These are phyloP conservation scores for Diglossa brunneiventris DNA, from an alignment of 2,113 vertebrate genomes.

Conservation along the genomic window DNA sequence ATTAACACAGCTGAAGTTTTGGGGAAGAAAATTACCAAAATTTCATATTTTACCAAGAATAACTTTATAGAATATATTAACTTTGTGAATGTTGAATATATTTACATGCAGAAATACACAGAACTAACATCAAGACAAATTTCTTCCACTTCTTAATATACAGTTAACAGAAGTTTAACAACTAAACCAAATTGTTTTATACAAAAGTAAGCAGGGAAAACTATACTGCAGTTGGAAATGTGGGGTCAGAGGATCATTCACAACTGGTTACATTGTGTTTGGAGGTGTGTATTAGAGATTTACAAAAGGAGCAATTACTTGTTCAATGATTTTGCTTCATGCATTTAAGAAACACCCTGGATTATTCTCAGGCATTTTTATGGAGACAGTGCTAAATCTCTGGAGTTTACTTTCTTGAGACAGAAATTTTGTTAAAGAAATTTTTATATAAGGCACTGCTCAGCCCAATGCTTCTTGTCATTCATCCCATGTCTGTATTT, in stretches of 20 bases:
- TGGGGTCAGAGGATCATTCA: background rate
- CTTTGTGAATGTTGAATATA: background rate
- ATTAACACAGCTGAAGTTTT: background rate
- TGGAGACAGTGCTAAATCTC: background rate
- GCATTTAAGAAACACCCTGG: background rate
- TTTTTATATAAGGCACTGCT: background rate
- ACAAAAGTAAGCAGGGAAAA: background rate
- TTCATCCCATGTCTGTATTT: background rate
- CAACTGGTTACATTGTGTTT: background rate
- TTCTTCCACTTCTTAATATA: background rate
- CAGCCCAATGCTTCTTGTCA: background rate
- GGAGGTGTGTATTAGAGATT: background rate
- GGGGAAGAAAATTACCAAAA: background rate
- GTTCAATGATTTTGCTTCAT: background rate
- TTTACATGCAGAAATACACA: conserved; percentile 26
- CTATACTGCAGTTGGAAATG: background rate
- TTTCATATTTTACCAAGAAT: background rate
- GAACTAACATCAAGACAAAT: background rate
- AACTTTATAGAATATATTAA: background rate
- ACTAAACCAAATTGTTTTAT: background rate
- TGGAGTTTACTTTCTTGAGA: background rate
- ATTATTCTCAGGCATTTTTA: background rate
- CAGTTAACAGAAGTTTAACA: background rate
- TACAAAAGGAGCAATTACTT: background rate
- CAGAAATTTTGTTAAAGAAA: background rate